Conservation (phyloP, 2,888 invertebrate species). For the Tromatobia lineatoria region DNA sequence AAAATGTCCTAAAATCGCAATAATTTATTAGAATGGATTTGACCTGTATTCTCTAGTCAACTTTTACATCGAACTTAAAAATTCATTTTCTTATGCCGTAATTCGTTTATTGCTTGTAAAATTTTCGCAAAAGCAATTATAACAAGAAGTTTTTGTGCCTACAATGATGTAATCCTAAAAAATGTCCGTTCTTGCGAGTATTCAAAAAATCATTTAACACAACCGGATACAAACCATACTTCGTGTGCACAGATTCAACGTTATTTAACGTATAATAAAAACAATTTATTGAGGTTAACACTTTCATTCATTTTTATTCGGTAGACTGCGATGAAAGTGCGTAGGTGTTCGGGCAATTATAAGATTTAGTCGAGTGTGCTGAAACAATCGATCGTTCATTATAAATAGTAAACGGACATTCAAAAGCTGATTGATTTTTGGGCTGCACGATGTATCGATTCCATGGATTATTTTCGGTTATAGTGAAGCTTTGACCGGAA, state of each 20-base stretch:
- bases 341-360: constrained; percentile 33
- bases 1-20: too few species aligned
- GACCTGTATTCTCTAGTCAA: too few species aligned
- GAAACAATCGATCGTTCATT: constrained; percentile 16
- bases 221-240: too few species aligned
- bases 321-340: neutral
- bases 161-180: too few species aligned
- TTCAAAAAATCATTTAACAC: too few species aligned
- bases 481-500: constrained; percentile 46
- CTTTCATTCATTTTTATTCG: neutral
- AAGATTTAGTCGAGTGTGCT: constrained; percentile 14
- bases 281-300: neutral
- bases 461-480: neutral
- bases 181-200: too few species aligned
- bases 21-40: too few species aligned
- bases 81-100: too few species aligned
- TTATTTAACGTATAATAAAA: neutral
- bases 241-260: neutral
- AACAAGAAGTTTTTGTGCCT: too few species aligned
- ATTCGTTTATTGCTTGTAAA: too few species aligned
- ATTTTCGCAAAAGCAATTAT: too few species aligned
- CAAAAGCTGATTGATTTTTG: neutral
- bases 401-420: constrained; percentile 7
- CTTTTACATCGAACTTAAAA: too few species aligned
- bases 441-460: neutral